Evolutionary conservation across 2,888 invertebrate genomes (phyloP).

Genomic region (Spodoptera picta): DNA sequence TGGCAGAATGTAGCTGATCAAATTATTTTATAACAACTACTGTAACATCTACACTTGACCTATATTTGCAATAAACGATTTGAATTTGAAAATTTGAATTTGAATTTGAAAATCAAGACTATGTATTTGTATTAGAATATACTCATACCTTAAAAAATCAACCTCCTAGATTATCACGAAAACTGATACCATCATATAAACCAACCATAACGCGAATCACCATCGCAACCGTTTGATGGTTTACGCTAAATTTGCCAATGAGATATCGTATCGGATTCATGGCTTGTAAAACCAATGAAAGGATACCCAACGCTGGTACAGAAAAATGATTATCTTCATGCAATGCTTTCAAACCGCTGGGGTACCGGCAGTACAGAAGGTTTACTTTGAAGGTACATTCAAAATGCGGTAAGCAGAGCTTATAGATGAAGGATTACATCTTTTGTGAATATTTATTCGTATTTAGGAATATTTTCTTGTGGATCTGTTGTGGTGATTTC

Average conservation of each 20-base stretch:
- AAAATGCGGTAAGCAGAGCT: neutral
- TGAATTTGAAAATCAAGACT: no score
- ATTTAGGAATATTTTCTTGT: no score
- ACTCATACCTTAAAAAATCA: neutral
- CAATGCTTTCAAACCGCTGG: constrained; percentile 36
- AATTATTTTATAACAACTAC: no score
- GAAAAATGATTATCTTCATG: constrained; percentile 64
- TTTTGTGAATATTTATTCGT: neutral
- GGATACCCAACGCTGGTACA: constrained; percentile 62
- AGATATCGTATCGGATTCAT: constrained; percentile 81
- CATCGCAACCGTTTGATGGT: constrained; percentile 65
- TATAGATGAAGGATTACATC: neutral
- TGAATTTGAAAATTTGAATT: no score
- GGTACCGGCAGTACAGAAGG: neutral
- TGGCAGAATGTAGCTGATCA: no score
- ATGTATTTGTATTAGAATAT: no score
- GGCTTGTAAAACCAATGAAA: constrained; percentile 80
- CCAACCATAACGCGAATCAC: constrained; percentile 30
- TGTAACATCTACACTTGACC: no score
- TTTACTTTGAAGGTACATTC: constrained; percentile 5
- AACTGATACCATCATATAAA: constrained; percentile 25
- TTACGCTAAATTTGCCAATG: constrained; percentile 84
- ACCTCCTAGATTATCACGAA: neutral
- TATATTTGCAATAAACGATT: no score
- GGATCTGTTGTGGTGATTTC: no score